Percentiles rank a stretch among this genome's conserved stretches.
These are phyloP conservation scores for Yponomeuta malinellus DNA, from an alignment of 2,888 invertebrate species.

Conservation along the genomic window DNA sequence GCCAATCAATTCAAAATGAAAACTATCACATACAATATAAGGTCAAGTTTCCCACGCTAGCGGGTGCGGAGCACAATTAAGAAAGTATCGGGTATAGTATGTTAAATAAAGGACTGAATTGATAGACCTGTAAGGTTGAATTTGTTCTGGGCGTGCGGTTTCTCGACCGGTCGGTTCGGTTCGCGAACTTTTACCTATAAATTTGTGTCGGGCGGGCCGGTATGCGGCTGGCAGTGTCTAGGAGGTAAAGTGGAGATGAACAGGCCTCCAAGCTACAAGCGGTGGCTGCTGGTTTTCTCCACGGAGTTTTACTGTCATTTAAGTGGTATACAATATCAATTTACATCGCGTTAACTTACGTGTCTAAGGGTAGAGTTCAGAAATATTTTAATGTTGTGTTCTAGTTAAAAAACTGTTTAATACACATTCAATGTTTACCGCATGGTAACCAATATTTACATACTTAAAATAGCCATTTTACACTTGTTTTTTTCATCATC, in stretches of 20 bases:
- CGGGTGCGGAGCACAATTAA: slow-evolving; percentile 62
- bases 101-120: slow-evolving; percentile 41
- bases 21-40: slow-evolving; percentile 49
- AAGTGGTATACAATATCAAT: neutral
- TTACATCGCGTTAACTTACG: neutral
- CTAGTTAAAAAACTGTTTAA: no score
- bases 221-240: slow-evolving; percentile 53
- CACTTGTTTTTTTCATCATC: no score
- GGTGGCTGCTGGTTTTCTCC: neutral
- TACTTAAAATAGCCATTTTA: no score
- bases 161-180: slow-evolving; percentile 64
- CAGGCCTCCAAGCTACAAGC: slow-evolving; percentile 4
- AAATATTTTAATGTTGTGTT: no score
- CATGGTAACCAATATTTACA: neutral
- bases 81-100: slow-evolving; percentile 64
- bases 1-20: slow-evolving; percentile 49
- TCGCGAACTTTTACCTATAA: slow-evolving; percentile 76
- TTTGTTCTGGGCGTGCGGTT: slow-evolving; percentile 32
- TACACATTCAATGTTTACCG: neutral
- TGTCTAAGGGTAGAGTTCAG: no score
- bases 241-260: slow-evolving; percentile 23
- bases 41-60: slow-evolving; percentile 57
- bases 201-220: slow-evolving; percentile 68
- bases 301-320: neutral
- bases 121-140: slow-evolving; percentile 39